Evolutionary conservation across 2,888 invertebrate genomes (phyloP).

Genomic region (Parnassius mnemosyne): DNA sequence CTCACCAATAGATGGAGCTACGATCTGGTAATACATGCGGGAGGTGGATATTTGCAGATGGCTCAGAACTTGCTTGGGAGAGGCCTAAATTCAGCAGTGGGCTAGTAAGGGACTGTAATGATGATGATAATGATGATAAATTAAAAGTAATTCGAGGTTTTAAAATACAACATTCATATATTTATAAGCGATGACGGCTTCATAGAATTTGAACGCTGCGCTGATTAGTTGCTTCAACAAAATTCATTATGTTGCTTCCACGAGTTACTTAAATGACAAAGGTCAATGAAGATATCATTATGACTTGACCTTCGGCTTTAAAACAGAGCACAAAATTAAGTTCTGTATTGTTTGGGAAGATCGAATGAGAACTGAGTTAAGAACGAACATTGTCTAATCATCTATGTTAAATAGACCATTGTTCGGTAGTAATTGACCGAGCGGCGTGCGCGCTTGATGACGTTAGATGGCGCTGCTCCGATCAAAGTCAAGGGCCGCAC

Average conservation of each 20-base stretch:
- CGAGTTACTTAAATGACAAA: constrained; percentile 12
- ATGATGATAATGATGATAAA: too few relatives aligned
- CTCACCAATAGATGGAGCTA: too few relatives aligned
- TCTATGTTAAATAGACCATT: constrained; percentile 23
- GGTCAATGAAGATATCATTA: constrained; percentile 20
- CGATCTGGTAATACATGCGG: too few relatives aligned
- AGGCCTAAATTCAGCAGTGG: too few relatives aligned
- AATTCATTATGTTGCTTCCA: constrained; percentile 3
- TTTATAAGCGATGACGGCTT: too few relatives aligned
- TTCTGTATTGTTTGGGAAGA: constrained; percentile 12
- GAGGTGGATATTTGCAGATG: too few relatives aligned
- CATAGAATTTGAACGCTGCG: not conserved
- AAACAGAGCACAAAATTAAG: constrained; percentile 12
- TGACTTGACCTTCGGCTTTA: constrained; percentile 8
- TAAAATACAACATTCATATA: too few relatives aligned
- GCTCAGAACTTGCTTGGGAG: too few relatives aligned
- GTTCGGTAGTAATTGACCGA: constrained; percentile 15
- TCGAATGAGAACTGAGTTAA: not conserved
- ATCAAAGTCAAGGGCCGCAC: constrained; percentile 33
- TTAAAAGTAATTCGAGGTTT: too few relatives aligned
- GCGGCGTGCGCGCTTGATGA: constrained; percentile 18
- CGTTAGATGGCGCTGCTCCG: constrained; percentile 24
- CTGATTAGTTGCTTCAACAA: constrained; percentile 8
- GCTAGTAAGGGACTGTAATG: too few relatives aligned
- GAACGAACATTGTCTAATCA: constrained; percentile 13